Evolutionary conservation across 2,113 vertebrate genomes (phyloP).

Genomic region (Callithrix jacchus): DNA sequence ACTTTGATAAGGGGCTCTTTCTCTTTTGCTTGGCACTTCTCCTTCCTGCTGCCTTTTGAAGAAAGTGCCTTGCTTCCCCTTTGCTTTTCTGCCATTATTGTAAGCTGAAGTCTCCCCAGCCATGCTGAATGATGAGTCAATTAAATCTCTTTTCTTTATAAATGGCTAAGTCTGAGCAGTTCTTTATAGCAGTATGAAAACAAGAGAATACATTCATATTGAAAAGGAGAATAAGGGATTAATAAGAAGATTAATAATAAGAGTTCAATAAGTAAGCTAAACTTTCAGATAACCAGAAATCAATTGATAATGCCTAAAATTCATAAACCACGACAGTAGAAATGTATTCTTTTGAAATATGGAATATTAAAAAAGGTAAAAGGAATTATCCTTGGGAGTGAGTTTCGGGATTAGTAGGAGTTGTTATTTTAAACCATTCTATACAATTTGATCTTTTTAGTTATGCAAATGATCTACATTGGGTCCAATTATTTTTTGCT

Average conservation of each 20-base stretch:
- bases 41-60: too few species aligned
- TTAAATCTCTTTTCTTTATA: too few species aligned
- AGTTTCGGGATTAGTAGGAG: background rate
- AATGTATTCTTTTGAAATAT: background rate
- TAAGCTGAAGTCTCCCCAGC: too few species aligned
- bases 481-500: background rate
- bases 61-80: too few species aligned
- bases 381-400: background rate
- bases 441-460: background rate
- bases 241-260: too few species aligned
- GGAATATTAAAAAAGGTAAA: slow-evolving; percentile 18
- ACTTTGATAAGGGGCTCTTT: too few species aligned
- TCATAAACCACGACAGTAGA: background rate
- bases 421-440: background rate
- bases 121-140: too few species aligned
- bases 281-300: background rate
- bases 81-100: too few species aligned
- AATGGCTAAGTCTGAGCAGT: too few species aligned
- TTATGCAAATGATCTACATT: background rate
- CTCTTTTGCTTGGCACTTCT: too few species aligned
- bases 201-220: background rate
- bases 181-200: too few species aligned
- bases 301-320: background rate
- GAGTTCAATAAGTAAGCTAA: background rate
- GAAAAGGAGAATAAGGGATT: background rate